Conservation (phyloP, 2,113 vertebrate genomes). For the Grus americana region DNA sequence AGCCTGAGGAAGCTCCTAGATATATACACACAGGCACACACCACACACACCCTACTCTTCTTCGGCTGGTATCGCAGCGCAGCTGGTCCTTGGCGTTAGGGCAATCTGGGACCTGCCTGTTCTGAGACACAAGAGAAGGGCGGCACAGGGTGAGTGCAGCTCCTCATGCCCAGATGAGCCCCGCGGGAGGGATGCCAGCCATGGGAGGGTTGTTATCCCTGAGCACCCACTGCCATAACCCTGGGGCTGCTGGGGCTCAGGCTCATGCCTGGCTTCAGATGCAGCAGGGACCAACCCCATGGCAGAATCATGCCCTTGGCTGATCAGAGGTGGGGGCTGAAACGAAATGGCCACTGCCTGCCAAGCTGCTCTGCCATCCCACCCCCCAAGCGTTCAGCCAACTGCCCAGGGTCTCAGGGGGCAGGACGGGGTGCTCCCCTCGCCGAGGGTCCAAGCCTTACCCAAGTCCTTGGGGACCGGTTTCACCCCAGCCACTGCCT, state of each 20-base stretch:
- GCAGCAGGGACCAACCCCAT: background rate
- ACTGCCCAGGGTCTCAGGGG: background rate
- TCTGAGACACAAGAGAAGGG: slow-evolving; percentile 61
- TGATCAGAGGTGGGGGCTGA: background rate
- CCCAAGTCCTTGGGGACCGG: slow-evolving; percentile 85
- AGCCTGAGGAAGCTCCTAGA: slow-evolving; percentile 20
- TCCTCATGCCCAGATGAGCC: background rate
- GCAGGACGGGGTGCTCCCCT: background rate
- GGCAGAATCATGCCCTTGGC: background rate
- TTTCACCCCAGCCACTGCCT: slow-evolving; percentile 75
- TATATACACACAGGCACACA: slow-evolving; percentile 47
- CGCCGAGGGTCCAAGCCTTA: slow-evolving; percentile 48
- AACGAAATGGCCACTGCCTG: background rate
- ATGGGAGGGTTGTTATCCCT: fast-evolving
- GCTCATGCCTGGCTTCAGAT: background rate
- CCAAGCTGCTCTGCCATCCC: background rate
- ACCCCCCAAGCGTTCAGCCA: background rate
- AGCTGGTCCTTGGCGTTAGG: slow-evolving; percentile 23
- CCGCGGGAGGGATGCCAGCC: background rate
- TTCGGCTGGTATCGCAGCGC: background rate
- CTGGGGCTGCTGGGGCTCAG: background rate
- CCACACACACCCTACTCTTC: slow-evolving; percentile 27
- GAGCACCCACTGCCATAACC: fast-evolving
- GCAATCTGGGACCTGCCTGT: slow-evolving; percentile 53
- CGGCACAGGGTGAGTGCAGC: background rate